Evolutionary conservation across 2,797 vertebrate genomes (phyloP).

Genomic region (Vireo griseus): DNA sequence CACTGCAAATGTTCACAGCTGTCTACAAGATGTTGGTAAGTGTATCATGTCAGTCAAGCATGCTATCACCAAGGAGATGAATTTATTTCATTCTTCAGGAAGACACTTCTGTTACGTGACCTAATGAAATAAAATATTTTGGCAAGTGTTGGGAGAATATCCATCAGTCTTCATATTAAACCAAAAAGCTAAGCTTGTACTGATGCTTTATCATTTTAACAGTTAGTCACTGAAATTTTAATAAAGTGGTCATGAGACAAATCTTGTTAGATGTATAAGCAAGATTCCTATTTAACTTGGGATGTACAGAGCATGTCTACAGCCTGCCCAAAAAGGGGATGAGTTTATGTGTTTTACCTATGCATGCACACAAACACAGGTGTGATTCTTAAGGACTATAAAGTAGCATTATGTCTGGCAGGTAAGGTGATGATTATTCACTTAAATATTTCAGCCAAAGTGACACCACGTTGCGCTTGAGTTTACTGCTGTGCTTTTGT

Average conservation of each 20-base stretch:
- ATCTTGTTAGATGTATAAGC: background rate
- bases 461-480: fast-evolving
- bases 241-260: background rate
- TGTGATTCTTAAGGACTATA: background rate
- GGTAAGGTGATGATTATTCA: background rate
- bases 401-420: background rate
- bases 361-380: fast-evolving
- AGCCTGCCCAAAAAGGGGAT: background rate
- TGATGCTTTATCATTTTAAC: background rate
- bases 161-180: slow-evolving; percentile 10
- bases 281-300: background rate
- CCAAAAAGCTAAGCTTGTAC: background rate
- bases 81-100: slow-evolving; percentile 62
- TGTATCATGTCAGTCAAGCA: slow-evolving; percentile 62
- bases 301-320: background rate
- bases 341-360: background rate
- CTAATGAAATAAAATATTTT: slow-evolving; percentile 62
- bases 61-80: slow-evolving; percentile 43
- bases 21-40: slow-evolving; percentile 69
- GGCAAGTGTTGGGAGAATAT: slow-evolving; percentile 12
- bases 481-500: background rate
- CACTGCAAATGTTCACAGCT: slow-evolving; percentile 73
- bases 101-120: slow-evolving; percentile 49
- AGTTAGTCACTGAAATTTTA: background rate
- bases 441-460: background rate